A percentile compares a stretch with the other conserved stretches of the same genome.
These are phyloP conservation scores for Xanthia icteritia DNA, from an alignment of 2,888 invertebrate species.

Conservation along the genomic window DNA sequence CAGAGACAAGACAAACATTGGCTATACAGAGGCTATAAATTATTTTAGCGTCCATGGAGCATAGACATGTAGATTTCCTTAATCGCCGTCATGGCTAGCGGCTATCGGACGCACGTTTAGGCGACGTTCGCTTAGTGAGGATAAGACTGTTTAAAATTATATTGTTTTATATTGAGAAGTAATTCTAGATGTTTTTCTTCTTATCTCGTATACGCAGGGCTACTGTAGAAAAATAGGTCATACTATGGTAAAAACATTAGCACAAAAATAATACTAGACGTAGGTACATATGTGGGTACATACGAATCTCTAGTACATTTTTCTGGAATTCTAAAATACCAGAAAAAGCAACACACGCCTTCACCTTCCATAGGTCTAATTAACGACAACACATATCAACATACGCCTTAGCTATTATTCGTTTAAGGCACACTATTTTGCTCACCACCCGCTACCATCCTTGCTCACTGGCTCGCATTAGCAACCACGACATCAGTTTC, in stretches of 20 bases:
- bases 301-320: neutral
- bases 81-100: slow-evolving; percentile 67
- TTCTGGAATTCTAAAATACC: neutral
- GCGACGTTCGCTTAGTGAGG: slow-evolving; percentile 52
- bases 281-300: neutral
- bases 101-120: slow-evolving; percentile 64
- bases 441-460: neutral
- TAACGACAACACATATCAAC: neutral
- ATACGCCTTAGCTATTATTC: neutral
- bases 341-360: neutral
- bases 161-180: neutral
- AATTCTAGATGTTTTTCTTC: neutral
- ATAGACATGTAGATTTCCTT: slow-evolving; percentile 70
- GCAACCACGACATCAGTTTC: neutral
- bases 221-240: neutral
- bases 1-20: slow-evolving; percentile 60
- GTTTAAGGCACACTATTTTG: neutral
- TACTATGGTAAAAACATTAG: neutral
- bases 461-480: neutral
- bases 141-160: slow-evolving; percentile 20
- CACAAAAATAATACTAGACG: neutral
- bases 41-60: slow-evolving; percentile 60
- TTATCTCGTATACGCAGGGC: neutral
- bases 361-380: neutral
- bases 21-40: slow-evolving; percentile 58